Evolutionary conservation across 2,113 vertebrate species (phyloP).

Genomic region (Leptobrachium ailaonicum): DNA sequence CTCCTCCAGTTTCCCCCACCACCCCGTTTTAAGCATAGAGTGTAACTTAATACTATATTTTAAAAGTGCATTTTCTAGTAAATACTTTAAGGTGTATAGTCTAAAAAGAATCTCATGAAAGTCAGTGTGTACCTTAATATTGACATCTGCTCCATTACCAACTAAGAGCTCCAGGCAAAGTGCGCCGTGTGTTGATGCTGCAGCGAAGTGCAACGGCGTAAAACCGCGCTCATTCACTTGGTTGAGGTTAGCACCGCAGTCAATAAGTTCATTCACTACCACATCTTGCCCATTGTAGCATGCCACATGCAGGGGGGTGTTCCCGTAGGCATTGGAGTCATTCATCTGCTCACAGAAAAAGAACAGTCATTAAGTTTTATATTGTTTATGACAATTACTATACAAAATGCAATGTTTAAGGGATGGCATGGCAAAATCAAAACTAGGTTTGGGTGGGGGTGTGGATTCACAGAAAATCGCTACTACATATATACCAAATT

Average conservation of each 20-base stretch:
- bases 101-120: no score
- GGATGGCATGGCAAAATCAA: no score
- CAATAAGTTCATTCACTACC: conserved; percentile 96
- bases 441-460: no score
- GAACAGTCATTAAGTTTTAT: conserved; percentile 2
- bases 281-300: conserved; percentile 98
- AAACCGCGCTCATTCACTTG: conserved; percentile 96
- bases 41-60: no score
- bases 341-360: conserved; percentile 77
- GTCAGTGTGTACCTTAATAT: conserved; percentile 80
- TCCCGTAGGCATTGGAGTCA: conserved; percentile 93
- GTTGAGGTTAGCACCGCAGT: conserved; percentile 93
- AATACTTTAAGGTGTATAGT: no score
- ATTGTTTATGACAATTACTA: no score
- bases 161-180: conserved; percentile 95
- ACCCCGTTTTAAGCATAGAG: no score
- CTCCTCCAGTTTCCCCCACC: no score
- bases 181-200: conserved; percentile 91
- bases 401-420: no score
- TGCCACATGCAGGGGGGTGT: conserved; percentile 94
- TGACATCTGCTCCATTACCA: conserved; percentile 91
- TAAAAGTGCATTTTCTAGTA: no score
- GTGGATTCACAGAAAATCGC: no score
- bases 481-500: no score
- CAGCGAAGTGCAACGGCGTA: conserved; percentile 93